phyloP scores from a whole-genome alignment of 1,140 invertebrate genomes.

The Scaptodrosophila lebanonensis region DNA sequence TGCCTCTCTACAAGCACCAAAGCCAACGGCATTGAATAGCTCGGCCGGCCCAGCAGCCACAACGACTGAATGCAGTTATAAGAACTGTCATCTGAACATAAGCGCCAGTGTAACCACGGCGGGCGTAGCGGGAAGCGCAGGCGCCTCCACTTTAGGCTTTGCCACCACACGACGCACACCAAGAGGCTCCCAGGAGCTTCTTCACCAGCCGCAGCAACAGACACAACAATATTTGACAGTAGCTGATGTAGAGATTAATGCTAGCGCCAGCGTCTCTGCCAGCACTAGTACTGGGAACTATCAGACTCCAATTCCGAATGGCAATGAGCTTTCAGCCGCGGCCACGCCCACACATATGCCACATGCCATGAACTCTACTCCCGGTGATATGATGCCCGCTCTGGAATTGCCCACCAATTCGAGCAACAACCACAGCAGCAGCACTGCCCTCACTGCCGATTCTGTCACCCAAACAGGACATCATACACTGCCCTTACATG shows the following conservation, averaged over 20 bases:
- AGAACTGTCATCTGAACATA: slow-evolving; percentile 71
- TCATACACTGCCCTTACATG: slow-evolving; percentile 44
- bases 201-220: slow-evolving; percentile 49
- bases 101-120: slow-evolving; percentile 55
- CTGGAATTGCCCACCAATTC: slow-evolving; percentile 31
- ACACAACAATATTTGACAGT: slow-evolving; percentile 64
- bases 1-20: slow-evolving; percentile 22
- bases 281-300: slow-evolving; percentile 55
- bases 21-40: slow-evolving; percentile 24
- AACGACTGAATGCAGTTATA: slow-evolving; percentile 63
- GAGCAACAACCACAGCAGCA: slow-evolving; percentile 41
- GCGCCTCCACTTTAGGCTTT: slow-evolving; percentile 28
- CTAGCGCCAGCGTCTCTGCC: slow-evolving; percentile 51
- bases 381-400: slow-evolving; percentile 46
- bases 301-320: slow-evolving; percentile 50
- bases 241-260: slow-evolving; percentile 70
- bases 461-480: slow-evolving; percentile 62
- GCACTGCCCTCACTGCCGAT: slow-evolving; percentile 35
- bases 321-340: slow-evolving; percentile 46
- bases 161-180: slow-evolving; percentile 44
- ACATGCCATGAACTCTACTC: slow-evolving; percentile 38
- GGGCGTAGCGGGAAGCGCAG: slow-evolving; percentile 36
- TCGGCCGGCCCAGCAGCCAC: slow-evolving; percentile 11
- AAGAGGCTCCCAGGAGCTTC: slow-evolving; percentile 52
- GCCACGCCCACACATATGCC: slow-evolving; percentile 38